phyloP scores from a whole-genome alignment of 1,140 invertebrate species.

The Drosophila baimaii region DNA sequence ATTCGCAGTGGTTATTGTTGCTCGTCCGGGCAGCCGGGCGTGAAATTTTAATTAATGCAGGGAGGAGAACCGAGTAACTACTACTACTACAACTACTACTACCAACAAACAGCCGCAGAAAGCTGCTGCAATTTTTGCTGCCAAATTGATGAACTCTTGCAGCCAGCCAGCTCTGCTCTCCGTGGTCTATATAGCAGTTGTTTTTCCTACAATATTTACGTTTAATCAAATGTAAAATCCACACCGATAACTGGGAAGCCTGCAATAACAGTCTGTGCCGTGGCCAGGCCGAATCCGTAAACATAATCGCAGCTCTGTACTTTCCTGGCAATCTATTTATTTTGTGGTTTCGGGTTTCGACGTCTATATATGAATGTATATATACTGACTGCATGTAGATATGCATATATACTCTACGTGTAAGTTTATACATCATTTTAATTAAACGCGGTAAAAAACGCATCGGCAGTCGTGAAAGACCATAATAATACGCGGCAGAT shows the following conservation, averaged over 20 bases:
- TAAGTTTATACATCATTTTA: conserved; percentile 60
- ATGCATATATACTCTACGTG: no score
- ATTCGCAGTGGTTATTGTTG: conserved; percentile 35
- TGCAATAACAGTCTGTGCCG: conserved; percentile 59
- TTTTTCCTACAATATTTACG: conserved; percentile 76
- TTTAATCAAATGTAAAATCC: conserved; percentile 83
- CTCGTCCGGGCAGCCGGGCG: conserved; percentile 28
- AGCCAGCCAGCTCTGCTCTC: conserved; percentile 20
- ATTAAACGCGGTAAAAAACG: conserved; percentile 64
- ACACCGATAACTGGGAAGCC: conserved; percentile 72
- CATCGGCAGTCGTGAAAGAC: background rate
- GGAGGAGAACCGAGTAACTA: background rate
- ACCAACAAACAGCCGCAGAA: conserved; percentile 6
- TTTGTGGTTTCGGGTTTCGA: conserved; percentile 60
- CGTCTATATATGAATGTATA: conserved; percentile 5
- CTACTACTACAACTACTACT: no score
- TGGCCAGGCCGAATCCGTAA: conserved; percentile 16
- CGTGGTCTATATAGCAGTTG: background rate
- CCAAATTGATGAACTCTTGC: conserved; percentile 47
- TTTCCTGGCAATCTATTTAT: conserved; percentile 67
- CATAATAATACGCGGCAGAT: conserved; percentile 31
- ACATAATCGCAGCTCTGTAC: conserved; percentile 54
- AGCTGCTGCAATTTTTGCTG: conserved; percentile 7
- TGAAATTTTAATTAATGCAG: conserved; percentile 63
- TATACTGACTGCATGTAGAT: background rate